Evolutionary conservation across 2,113 vertebrate species (phyloP), one percentile per base, ranked within the genome.

Genomic region (Manacus vitellinus): DNA sequence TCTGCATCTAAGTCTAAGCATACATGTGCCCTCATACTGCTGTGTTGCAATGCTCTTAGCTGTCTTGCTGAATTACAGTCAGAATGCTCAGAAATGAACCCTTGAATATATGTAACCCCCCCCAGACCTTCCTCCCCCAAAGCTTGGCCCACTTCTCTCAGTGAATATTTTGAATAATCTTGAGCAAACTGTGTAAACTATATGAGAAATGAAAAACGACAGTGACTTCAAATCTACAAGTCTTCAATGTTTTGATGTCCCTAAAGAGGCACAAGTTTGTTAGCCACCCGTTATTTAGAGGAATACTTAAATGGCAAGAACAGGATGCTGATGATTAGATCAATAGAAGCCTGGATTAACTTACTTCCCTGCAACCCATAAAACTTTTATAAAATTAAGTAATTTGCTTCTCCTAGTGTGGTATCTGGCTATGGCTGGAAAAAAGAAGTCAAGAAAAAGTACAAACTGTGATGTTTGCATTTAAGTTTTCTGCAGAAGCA

Each of bases 41-140:
- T 82, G 25, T 3, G 3, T 71, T 92, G 41, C 55, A 58, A 49
- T 78, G 37, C 3, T 4, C 18, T 85, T 74, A 52, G 66, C 47
- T 95, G 85, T 78, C 95, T 97, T 90, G 63, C 82, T 90, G 62
- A 85, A 82, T 93, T 88, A 84, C 43, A 61, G 35, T 73, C 30
- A 56, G 55, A 96, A 88, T 31, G 35, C 61, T 89, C 63, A 76
- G 72, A 88, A 94, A 95, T 88, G 94, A 92, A 63, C 15, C 47
- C 37, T 62, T 88, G 70, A 97, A 84, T 93, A 75, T 71, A 75
- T 56, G 52, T 81, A 88, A 92, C 25, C 31, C 12, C 4, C 11
- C 3, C 5, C 67, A 25, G 4, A 30, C 5, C 11, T 71, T 61
- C 14, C 62, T 25, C 6, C 4, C 19, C 0, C 2, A 1, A n/a